Evolutionary conservation across 2,797 vertebrate genomes (phyloP).

Genomic region (Urosaurus nigricauda): DNA sequence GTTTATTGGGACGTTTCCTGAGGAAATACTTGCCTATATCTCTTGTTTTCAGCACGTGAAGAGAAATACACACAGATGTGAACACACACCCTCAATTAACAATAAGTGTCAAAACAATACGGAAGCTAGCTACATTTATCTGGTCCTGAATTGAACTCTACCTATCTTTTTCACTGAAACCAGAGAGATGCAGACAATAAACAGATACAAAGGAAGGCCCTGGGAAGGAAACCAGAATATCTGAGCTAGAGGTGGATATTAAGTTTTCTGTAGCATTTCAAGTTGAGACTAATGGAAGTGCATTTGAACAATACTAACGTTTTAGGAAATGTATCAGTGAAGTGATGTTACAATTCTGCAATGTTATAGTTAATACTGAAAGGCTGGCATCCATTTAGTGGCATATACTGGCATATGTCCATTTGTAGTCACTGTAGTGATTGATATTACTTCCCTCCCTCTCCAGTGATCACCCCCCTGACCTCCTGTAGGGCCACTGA

Average conservation of each 20-base stretch:
- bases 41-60: constrained; percentile 47
- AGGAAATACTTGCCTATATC: constrained; percentile 52
- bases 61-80: too few species aligned
- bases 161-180: constrained; percentile 38
- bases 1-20: constrained; percentile 50
- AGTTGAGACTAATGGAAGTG: neutral
- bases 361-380: too few species aligned
- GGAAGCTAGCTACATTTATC: constrained; percentile 54
- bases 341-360: neutral
- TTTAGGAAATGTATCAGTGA: neutral
- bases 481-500: too few species aligned
- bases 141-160: constrained; percentile 51
- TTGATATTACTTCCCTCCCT: too few species aligned
- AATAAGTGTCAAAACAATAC: constrained; percentile 55
- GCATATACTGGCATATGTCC: too few species aligned
- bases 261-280: constrained; percentile 45
- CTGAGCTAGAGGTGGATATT: constrained; percentile 50
- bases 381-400: too few species aligned
- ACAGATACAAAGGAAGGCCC: constrained; percentile 26
- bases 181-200: constrained; percentile 27
- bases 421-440: too few species aligned
- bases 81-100: constrained; percentile 32
- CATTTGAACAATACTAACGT: constrained; percentile 27
- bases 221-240: constrained; percentile 34
- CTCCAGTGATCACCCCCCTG: too few species aligned